phyloP scores from a whole-genome alignment of 2,797 vertebrate genomes.

The Craterocephalus amniculus region DNA sequence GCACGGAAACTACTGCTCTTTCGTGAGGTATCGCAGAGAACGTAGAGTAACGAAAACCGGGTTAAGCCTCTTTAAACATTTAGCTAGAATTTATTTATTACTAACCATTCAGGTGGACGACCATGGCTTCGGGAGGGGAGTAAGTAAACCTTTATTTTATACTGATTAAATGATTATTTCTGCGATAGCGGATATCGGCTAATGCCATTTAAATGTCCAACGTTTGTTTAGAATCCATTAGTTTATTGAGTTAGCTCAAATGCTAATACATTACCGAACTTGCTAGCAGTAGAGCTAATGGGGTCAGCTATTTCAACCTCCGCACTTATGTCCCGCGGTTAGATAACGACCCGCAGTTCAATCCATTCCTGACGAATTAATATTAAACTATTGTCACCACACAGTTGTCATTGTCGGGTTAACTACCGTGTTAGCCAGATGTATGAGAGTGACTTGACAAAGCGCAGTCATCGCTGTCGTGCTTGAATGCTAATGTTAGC shows the following conservation, averaged over 20 bases:
- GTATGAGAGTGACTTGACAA: conserved; percentile 67
- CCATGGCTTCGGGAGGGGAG: conserved; percentile 88
- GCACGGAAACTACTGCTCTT: conserved; percentile 66
- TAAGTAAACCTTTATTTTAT: conserved; percentile 69
- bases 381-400: conserved; percentile 10
- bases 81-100: conserved; percentile 82
- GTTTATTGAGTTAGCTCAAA: conserved; percentile 63
- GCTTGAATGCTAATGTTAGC: conserved; percentile 69
- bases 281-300: conserved; percentile 63
- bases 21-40: conserved; percentile 62
- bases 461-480: conserved; percentile 73
- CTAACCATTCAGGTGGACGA: conserved; percentile 73
- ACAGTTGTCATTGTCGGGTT: conserved; percentile 8
- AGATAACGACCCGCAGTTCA: conserved; percentile 1
- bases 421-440: conserved; percentile 14
- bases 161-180: neutral
- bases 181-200: neutral
- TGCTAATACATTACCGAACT: conserved; percentile 44
- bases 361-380: neutral
- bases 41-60: conserved; percentile 56
- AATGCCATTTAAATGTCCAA: conserved; percentile 36
- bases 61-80: conserved; percentile 55
- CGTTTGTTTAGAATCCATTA: conserved; percentile 32
- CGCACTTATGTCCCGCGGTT: conserved; percentile 42
- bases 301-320: conserved; percentile 69